Percentiles rank a stretch among this genome's conserved stretches.
Evolutionary conservation across 2,888 invertebrate genomes (phyloP).

Genomic region (Hermaeophaga mercurialis): DNA sequence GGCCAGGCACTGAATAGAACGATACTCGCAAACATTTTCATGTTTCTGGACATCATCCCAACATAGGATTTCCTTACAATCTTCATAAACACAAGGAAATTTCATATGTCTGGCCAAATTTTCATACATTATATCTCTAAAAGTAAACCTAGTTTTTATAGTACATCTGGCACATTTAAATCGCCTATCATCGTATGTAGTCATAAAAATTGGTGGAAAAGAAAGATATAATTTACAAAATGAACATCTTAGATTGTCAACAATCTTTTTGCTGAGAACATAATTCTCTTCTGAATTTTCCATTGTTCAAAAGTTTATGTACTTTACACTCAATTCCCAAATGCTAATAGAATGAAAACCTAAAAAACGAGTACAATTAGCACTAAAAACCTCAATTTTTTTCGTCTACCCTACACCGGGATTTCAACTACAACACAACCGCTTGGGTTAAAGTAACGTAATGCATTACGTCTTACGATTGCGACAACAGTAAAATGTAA

Average conservation of each 20-base stretch:
- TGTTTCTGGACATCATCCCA: slow-evolving; percentile 31
- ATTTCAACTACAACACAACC: no score
- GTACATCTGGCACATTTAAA: slow-evolving; percentile 35
- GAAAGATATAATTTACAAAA: slow-evolving; percentile 28
- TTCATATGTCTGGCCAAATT: slow-evolving; percentile 34
- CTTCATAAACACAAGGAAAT: slow-evolving; percentile 33
- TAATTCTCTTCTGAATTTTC: slow-evolving; percentile 5
- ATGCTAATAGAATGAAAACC: background rate
- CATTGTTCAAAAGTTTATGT: background rate
- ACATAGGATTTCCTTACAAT: slow-evolving; percentile 23
- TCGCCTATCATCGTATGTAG: slow-evolving; percentile 30
- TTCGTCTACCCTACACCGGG: no score
- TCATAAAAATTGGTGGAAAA: slow-evolving; percentile 30
- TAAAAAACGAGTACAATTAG: background rate
- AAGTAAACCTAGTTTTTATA: slow-evolving; percentile 27
- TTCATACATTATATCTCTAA: slow-evolving; percentile 30
- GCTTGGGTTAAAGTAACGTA: no score
- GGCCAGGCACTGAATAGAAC: slow-evolving; percentile 26
- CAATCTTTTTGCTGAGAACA: slow-evolving; percentile 23
- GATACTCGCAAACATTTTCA: slow-evolving; percentile 26
- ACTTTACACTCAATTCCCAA: background rate
- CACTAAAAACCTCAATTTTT: no score
- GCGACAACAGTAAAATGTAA: no score
- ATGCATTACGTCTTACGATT: no score
- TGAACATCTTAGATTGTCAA: slow-evolving; percentile 26